A percentile compares a stretch with the other conserved stretches of the same genome.
Conservation (phyloP, 2,888 invertebrate genomes). For the Callosobruchus maculatus region DNA sequence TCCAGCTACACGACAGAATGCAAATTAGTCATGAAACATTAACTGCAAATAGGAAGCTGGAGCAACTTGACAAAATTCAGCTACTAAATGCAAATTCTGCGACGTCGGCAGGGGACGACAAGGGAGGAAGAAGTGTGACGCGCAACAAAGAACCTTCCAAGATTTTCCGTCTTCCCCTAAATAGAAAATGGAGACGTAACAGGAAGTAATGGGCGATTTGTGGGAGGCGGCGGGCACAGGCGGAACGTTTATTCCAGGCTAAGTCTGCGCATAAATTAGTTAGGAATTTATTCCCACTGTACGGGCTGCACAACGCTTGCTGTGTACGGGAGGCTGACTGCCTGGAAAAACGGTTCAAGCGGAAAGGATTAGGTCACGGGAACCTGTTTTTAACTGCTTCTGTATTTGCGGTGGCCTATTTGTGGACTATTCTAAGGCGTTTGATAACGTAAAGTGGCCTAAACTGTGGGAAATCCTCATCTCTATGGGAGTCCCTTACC, state of each 20-base stretch:
- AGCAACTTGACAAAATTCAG: not conserved
- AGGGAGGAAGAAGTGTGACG: not conserved
- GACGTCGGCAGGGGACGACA: not conserved
- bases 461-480: no score
- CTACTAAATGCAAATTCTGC: not conserved
- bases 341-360: not conserved
- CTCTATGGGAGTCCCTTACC: no score
- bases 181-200: slow-evolving; percentile 26
- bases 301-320: not conserved
- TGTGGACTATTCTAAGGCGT: no score
- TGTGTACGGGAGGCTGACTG: not conserved
- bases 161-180: slow-evolving; percentile 15
- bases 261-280: slow-evolving; percentile 14
- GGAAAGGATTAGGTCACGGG: not conserved
- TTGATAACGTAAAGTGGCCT: no score
- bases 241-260: slow-evolving; percentile 25
- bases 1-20: not conserved
- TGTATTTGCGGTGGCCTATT: no score
- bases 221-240: slow-evolving; percentile 18
- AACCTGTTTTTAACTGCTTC: no score
- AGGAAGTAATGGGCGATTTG: slow-evolving; percentile 34
- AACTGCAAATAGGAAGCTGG: not conserved
- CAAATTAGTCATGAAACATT: not conserved
- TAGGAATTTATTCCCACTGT: not conserved
- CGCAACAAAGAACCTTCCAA: not conserved